Base-by-base conservation (phyloP, 2,888 invertebrate genomes). In the Microctonus hyperodae region DNA sequence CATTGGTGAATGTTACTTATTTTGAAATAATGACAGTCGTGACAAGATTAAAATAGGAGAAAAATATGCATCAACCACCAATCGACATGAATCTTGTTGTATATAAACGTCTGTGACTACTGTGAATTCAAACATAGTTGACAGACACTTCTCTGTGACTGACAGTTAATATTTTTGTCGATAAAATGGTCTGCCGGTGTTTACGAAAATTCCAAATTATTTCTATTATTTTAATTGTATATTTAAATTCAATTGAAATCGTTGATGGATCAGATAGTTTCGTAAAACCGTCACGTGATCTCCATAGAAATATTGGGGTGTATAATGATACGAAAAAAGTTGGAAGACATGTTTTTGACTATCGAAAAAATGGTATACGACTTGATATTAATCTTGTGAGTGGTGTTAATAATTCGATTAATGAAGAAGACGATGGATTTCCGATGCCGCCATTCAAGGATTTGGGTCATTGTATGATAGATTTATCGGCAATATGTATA, bases 401-500 rank as follows among this genome's bases (percentile, higher is more conserved):
- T 1, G 71, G 68, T 2, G 62, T 51, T 11, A 79, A 79, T 64
- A 65, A 66, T 11, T 68, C 76, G 9, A 57, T 56, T 2, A 61
- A 31, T 6, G 72, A 67, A 10, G 66, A 72, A 2, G 84, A 76
- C 72, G 86, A 82, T 83, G 85, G 37, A 82, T 89, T 73, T 80
- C 86, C 78, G 84, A 87, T 76, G 84, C 89, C 72, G 87, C 89
- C 81, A 69, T 84, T 48, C 84, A 88, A 66, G 11, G 83, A 83
- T n/a, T 70, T 83, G 20, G 77, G 81, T 50, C 68, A 48, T 70
- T 90, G 90, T 75, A 81, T 90, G 53, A 64, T 88, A 28, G 85
- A 86, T 73, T 77, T 89, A 1, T 90, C 89, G 0, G 86, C 88
- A 66, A 78, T 83, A 28, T 90, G 90, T 75, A 81, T 88, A 25